Evolutionary conservation across 2,113 vertebrate species (phyloP), one percentile per base, ranked within the genome.

Genomic region (Fregata magnificens): DNA sequence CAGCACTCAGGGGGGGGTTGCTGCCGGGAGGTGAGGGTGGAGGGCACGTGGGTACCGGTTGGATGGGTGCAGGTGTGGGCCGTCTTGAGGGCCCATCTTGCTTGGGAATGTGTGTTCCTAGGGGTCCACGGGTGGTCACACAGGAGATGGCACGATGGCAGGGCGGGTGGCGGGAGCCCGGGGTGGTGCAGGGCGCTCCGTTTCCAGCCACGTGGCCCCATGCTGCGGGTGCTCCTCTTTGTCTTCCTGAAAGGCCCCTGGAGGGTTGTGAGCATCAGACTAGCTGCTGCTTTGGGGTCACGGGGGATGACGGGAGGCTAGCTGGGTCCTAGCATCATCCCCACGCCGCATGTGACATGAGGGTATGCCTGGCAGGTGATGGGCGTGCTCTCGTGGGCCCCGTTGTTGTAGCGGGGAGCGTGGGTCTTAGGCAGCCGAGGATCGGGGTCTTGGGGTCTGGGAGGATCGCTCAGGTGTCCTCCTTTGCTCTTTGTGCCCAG

Each of bases 401-500:
- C 1, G 1, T 26, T 29, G 16, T 19, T 17, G 26, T 20, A 32
- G 38, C 11, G 40, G 25, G 34, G 69, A 42, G 34, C 0, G 5
- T 13, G 45, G n/a, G 7, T 63, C 21, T 53, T 2, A 1, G 16
- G 38, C 21, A 25, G 82, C 9, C 19, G 5, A 63, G 20, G 56
- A 11, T 0, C 3, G 1, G 50, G 11, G 12, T 1, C 7, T 13
- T 5, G 20, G 16, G 34, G 7, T 36, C 15, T 10, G 16, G 7
- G 34, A 24, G 19, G 13, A 2, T 2, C 1, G 1, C 45, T 88
- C 50, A 79, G 20, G 10, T 21, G 21, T 31, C 4, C 8, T 32
- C 32, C 61, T 71, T 34, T 78, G 42, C 28, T 47, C 21, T 74
- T 7, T 9, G 19, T 34, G 70, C 61, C 14, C 83, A 99, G 99